phyloP scores from a whole-genome alignment of 2,888 invertebrate genomes.

The Linnaemya tessellans region DNA sequence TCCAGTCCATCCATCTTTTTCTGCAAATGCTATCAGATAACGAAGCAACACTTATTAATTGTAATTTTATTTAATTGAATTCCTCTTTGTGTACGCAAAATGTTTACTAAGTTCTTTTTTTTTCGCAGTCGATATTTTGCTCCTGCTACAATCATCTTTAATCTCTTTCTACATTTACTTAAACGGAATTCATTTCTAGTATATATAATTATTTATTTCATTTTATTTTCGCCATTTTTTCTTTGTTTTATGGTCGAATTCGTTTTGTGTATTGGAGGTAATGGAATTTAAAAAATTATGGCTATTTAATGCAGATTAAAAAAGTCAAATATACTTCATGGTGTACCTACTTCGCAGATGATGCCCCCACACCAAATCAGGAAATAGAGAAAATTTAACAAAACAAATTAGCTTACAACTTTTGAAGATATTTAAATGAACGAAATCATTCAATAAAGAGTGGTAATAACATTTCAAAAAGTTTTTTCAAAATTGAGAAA shows the following conservation, averaged over 20 bases:
- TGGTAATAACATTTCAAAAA: too few species aligned
- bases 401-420: background rate
- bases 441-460: too few species aligned
- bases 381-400: background rate
- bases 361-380: background rate
- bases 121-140: background rate
- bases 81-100: slow-evolving; percentile 60
- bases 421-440: background rate
- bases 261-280: background rate
- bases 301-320: slow-evolving; percentile 61
- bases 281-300: slow-evolving; percentile 58
- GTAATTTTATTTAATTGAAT: slow-evolving; percentile 72
- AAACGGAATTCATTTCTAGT: slow-evolving; percentile 9
- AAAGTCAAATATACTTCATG: slow-evolving; percentile 14
- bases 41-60: slow-evolving; percentile 68
- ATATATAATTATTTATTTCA: background rate
- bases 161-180: slow-evolving; percentile 21
- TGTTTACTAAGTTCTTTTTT: slow-evolving; percentile 62
- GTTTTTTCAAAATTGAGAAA: too few species aligned
- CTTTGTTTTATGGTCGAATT: background rate
- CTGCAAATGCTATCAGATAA: slow-evolving; percentile 34
- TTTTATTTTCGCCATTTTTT: slow-evolving; percentile 5
- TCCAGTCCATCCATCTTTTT: slow-evolving; percentile 17
- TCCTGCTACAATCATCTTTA: slow-evolving; percentile 39
- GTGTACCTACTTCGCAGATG: background rate